A percentile compares a stretch with the other conserved stretches of the same genome.
phyloP scores from a whole-genome alignment of 2,888 invertebrate genomes.

The Drosophila incognita region DNA sequence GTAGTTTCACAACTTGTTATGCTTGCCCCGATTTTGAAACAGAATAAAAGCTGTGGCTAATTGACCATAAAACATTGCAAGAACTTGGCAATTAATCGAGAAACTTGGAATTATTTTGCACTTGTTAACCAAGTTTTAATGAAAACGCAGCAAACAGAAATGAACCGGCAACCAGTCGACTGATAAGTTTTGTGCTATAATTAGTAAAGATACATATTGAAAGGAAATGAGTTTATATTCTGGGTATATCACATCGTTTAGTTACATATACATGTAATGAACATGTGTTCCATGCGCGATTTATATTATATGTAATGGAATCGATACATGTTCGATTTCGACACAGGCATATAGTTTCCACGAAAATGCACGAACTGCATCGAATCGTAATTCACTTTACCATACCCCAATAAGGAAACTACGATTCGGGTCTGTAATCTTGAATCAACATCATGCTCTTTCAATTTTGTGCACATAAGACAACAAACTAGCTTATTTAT shows the following conservation, averaged over 20 bases:
- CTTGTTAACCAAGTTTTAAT: constrained; percentile 32
- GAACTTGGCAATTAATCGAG: constrained; percentile 19
- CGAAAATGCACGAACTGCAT: background rate
- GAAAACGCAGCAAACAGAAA: constrained; percentile 2
- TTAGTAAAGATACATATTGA: background rate
- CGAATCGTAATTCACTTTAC: background rate
- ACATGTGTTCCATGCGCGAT: background rate
- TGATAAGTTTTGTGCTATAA: background rate
- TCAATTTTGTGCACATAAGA: background rate
- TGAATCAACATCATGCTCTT: background rate
- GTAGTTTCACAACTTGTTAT: constrained; percentile 16
- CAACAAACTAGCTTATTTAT: background rate
- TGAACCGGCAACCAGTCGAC: background rate
- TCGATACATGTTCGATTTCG: background rate
- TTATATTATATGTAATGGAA: too few species aligned
- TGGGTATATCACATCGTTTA: background rate
- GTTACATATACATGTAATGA: background rate
- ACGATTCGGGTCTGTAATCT: background rate
- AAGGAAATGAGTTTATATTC: constrained; percentile 17
- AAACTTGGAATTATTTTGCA: constrained; percentile 16
- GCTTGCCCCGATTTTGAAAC: constrained; percentile 22
- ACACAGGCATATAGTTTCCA: background rate
- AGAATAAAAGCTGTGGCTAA: constrained; percentile 15
- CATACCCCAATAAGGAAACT: background rate
- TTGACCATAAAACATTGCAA: constrained; percentile 20